Evolutionary conservation across 2,888 invertebrate species (phyloP).

Genomic region (Mesorhabditis belari): DNA sequence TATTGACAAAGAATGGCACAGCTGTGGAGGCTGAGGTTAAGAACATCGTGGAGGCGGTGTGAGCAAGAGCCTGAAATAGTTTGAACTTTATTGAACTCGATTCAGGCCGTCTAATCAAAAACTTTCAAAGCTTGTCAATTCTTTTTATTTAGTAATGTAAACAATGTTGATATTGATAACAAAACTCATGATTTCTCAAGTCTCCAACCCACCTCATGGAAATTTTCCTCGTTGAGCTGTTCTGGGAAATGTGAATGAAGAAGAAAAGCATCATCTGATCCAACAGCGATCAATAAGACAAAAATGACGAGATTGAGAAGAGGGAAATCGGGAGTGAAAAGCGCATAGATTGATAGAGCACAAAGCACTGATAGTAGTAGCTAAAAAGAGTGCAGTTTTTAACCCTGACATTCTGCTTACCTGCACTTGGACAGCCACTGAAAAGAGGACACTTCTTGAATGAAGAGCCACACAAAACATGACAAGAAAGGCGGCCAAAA

Average conservation of each 20-base stretch:
- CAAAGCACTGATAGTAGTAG: constrained; percentile 8
- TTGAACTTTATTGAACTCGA: not conserved
- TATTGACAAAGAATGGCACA: constrained; percentile 49
- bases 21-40: constrained; percentile 49
- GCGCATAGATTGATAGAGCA: constrained; percentile 32
- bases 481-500: constrained; percentile 41
- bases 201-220: constrained; percentile 21
- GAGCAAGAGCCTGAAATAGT: constrained; percentile 23
- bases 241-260: constrained; percentile 40
- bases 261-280: constrained; percentile 50
- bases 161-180: not conserved
- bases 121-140: not conserved
- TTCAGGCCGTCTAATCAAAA: not conserved
- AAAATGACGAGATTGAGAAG: constrained; percentile 49
- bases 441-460: constrained; percentile 27
- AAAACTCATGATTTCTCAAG: not conserved
- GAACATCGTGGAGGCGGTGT: constrained; percentile 49
- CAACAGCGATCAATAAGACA: constrained; percentile 47
- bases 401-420: not conserved
- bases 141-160: not conserved
- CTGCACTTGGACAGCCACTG: constrained; percentile 21
- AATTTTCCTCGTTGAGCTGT: constrained; percentile 26
- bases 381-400: not conserved
- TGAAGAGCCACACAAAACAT: constrained; percentile 33
- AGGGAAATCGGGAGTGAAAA: constrained; percentile 47